phyloP scores from a whole-genome alignment of 1,140 invertebrate genomes.

The Zeugodacus cucurbitae region DNA sequence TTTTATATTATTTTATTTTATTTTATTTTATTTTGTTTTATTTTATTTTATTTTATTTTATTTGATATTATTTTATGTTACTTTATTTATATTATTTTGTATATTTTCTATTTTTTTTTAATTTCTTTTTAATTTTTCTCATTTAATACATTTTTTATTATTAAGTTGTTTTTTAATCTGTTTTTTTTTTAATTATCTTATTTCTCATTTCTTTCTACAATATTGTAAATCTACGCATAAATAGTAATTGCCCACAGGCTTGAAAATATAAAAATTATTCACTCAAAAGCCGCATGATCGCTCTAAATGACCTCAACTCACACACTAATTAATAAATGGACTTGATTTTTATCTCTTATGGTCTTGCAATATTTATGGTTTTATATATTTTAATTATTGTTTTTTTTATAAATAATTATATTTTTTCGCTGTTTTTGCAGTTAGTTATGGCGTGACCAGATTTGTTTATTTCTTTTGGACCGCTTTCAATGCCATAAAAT shows the following conservation, averaged over 20 bases:
- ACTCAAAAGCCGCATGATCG: background rate
- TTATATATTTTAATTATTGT: background rate
- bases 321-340: constrained; percentile 7
- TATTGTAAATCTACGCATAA: background rate
- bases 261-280: background rate
- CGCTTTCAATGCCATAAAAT: background rate
- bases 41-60: background rate
- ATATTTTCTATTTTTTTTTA: background rate
- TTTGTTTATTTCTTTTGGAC: background rate
- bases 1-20: background rate
- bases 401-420: background rate
- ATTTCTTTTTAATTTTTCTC: background rate
- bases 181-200: constrained; percentile 1
- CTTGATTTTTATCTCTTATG: background rate
- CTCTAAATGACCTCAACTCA: background rate
- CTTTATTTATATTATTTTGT: background rate
- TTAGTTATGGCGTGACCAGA: background rate
- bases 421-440: background rate
- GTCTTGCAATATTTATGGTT: background rate
- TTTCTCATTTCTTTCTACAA: background rate
- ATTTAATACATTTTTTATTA: background rate
- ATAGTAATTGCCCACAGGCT: background rate
- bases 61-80: background rate
- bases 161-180: background rate
- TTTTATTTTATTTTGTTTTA: background rate